Conservation (phyloP, 2,797 vertebrate species). For the Nannoperca australis region DNA sequence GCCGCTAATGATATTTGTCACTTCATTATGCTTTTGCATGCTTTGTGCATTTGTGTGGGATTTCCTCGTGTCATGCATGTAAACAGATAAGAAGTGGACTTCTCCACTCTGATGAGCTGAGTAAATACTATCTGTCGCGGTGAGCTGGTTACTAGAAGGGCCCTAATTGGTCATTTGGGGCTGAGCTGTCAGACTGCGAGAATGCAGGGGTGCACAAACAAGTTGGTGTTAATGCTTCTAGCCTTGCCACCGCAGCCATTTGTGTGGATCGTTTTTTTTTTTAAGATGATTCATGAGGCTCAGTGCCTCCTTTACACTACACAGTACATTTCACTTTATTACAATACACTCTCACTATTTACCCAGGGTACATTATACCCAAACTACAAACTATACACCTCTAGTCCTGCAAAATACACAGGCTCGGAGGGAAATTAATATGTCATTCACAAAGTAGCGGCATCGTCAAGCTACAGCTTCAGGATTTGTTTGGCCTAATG, state of each 20-base stretch:
- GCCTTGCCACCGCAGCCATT: neutral
- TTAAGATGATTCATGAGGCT: conserved; percentile 27
- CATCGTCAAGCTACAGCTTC: neutral
- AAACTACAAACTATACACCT: neutral
- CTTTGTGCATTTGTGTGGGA: conserved; percentile 1
- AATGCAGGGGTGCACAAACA: conserved; percentile 25
- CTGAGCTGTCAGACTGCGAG: conserved; percentile 30
- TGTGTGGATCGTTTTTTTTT: conserved; percentile 8
- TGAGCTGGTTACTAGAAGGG: conserved; percentile 20
- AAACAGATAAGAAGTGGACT: neutral
- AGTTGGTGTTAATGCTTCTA: conserved; percentile 7
- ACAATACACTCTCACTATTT: neutral
- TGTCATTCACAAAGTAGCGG: conserved; percentile 8
- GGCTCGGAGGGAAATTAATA: neutral
- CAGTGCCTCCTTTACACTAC: neutral
- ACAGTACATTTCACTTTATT: neutral
- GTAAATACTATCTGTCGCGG: conserved; percentile 28
- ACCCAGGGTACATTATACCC: neutral
- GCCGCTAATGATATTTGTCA: neutral
- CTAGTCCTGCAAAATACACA: conserved; percentile 4
- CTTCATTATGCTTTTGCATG: neutral
- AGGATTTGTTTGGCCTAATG: conserved; percentile 10
- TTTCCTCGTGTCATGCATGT: neutral
- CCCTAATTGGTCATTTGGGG: conserved; percentile 37
- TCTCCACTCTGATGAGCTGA: conserved; percentile 23